phyloP scores from a whole-genome alignment of 2,888 invertebrate species.

The Andrena flavipes region DNA sequence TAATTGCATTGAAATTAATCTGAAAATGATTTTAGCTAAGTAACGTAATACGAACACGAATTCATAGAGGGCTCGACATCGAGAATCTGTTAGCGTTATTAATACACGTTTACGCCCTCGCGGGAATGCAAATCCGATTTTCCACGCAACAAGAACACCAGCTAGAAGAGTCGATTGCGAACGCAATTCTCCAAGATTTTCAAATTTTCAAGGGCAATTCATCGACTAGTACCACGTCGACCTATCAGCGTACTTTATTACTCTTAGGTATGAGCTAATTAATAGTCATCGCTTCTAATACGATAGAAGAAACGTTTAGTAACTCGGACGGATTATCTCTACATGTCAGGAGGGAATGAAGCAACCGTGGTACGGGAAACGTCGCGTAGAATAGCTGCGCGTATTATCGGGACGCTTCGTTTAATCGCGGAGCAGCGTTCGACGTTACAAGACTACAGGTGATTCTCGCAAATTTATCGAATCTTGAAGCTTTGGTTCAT shows the following conservation, averaged over 20 bases:
- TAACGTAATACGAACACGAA: slow-evolving; percentile 86
- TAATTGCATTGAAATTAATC: slow-evolving; percentile 1
- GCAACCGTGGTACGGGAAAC: slow-evolving; percentile 75
- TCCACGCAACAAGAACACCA: slow-evolving; percentile 86
- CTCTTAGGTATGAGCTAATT: slow-evolving; percentile 73
- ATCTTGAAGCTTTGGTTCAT: neutral
- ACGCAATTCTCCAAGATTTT: slow-evolving; percentile 87
- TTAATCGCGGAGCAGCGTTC: slow-evolving; percentile 83
- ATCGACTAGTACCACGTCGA: slow-evolving; percentile 71
- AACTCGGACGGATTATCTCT: neutral
- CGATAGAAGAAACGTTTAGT: neutral
- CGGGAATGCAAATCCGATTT: slow-evolving; percentile 87
- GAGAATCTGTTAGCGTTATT: slow-evolving; percentile 87
- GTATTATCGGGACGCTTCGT: slow-evolving; percentile 82
- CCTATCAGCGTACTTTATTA: slow-evolving; percentile 79
- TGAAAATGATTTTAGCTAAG: slow-evolving; percentile 85
- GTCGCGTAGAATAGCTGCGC: slow-evolving; percentile 80
- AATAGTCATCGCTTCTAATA: neutral
- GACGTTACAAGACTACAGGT: slow-evolving; percentile 84
- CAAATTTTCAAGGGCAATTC: slow-evolving; percentile 77
- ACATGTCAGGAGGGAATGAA: slow-evolving; percentile 72
- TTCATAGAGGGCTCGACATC: slow-evolving; percentile 86
- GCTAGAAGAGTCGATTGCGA: slow-evolving; percentile 85
- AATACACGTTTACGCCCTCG: slow-evolving; percentile 88
- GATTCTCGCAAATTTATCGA: neutral